Evolutionary conservation across 2,888 invertebrate species (phyloP), one percentile per base, ranked within the genome.

Genomic region (Marronus borbonicus): DNA sequence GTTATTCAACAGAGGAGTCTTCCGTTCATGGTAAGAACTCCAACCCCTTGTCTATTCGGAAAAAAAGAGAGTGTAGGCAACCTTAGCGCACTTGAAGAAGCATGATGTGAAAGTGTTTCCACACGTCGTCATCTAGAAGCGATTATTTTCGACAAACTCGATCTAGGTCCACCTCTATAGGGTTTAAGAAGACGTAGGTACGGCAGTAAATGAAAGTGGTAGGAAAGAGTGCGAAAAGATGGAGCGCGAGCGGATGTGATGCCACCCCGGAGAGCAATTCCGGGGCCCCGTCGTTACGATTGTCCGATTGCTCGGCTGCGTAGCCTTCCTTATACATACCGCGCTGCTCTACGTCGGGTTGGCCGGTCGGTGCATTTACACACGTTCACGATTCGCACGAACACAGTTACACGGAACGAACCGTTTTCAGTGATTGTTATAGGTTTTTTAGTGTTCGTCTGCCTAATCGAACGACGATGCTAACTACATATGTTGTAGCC

Each of bases 221-320:
- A 84, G 81, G 84, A 83, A 78, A 83, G 84, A 82, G 81, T 81
- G 81, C 81, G 83, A 81, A 80, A 82, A 85, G 84, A 84, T 83
- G 83, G 82, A 84, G 82, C 82, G 82, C 81, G 83, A 81, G 76
- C 80, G 77, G 82, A 80, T 80, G 80, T 89, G 90, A 90, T 88
- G 87, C 90, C 89, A 89, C 91, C 91, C 90, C 84, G 86, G 91
- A 90, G 91, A 89, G 90, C 89, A 85, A 89, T 91, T 90, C 87
- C 89, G 89, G 90, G 90, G 90, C 90, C 77, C 90, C 90, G 90
- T 90, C 89, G 91, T 92, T 92, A 92, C 91, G 90, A 91, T 86
- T 86, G 87, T 89, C 89, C 92, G 91, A 92, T 92, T 91, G 92
- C 92, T 72, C 83, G 82, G 66, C 83, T 83, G 81, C 81, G 77